Evolutionary conservation across 2,113 vertebrate species (phyloP).

Genomic region (Boleophthalmus pectinirostris): DNA sequence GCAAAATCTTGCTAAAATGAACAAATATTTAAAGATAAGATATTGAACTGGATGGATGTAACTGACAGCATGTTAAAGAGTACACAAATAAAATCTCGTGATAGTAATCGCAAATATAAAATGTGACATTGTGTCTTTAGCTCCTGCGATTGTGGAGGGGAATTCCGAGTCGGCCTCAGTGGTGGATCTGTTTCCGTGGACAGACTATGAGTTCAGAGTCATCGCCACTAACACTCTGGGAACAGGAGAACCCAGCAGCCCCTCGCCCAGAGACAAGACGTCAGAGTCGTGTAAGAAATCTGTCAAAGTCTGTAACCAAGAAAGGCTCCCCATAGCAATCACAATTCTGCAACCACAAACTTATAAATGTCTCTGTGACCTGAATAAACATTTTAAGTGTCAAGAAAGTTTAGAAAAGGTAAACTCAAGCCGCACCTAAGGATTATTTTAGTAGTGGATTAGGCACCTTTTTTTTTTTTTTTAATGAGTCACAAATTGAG

Average conservation of each 20-base stretch:
- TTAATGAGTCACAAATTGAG: too few relatives aligned
- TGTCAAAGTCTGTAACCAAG: background rate
- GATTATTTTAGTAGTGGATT: too few relatives aligned
- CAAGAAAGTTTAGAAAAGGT: background rate
- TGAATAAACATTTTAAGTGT: background rate
- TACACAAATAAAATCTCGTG: too few relatives aligned
- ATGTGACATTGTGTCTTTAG: slow-evolving; percentile 61
- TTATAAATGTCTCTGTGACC: background rate
- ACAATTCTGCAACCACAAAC: background rate
- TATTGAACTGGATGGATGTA: too few relatives aligned
- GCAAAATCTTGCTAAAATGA: too few relatives aligned
- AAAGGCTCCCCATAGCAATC: background rate
- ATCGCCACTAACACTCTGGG: slow-evolving; percentile 92
- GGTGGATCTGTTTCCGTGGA: slow-evolving; percentile 91
- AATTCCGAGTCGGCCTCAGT: slow-evolving; percentile 89
- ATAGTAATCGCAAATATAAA: too few relatives aligned
- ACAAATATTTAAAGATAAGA: too few relatives aligned
- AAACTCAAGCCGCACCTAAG: too few relatives aligned
- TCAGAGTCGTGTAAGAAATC: slow-evolving; percentile 83
- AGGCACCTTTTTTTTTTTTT: too few relatives aligned
- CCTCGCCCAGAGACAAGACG: slow-evolving; percentile 84
- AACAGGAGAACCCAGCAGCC: slow-evolving; percentile 88
- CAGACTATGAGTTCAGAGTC: slow-evolving; percentile 95
- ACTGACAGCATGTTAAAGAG: too few relatives aligned
- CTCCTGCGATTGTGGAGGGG: slow-evolving; percentile 88